Evolutionary conservation across 1,140 invertebrate genomes (phyloP).

Genomic region (Drosophila ficusphila): DNA sequence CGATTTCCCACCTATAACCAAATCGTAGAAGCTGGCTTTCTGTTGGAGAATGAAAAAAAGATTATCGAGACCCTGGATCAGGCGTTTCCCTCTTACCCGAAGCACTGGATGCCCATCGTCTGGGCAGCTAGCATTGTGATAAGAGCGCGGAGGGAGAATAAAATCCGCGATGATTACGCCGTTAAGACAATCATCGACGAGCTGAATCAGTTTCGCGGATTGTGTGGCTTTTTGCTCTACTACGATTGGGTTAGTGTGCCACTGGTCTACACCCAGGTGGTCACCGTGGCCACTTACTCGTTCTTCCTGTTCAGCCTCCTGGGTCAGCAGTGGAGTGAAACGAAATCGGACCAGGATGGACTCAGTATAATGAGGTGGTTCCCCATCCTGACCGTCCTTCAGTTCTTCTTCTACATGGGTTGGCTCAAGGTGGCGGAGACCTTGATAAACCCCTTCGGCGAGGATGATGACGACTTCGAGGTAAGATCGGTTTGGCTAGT

Average conservation of each 20-base stretch:
- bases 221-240: slow-evolving; percentile 91
- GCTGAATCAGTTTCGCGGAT: slow-evolving; percentile 93
- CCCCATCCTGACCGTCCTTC: slow-evolving; percentile 91
- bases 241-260: slow-evolving; percentile 97
- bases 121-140: slow-evolving; percentile 96
- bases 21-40: slow-evolving; percentile 93
- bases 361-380: slow-evolving; percentile 89
- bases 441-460: slow-evolving; percentile 93
- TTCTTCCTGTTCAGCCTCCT: slow-evolving; percentile 91
- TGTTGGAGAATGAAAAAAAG: slow-evolving; percentile 92
- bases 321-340: slow-evolving; percentile 90
- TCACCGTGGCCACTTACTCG: slow-evolving; percentile 95
- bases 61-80: slow-evolving; percentile 91
- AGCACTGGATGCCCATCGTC: slow-evolving; percentile 98
- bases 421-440: slow-evolving; percentile 94
- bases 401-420: slow-evolving; percentile 94
- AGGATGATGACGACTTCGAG: slow-evolving; percentile 91
- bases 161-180: slow-evolving; percentile 96
- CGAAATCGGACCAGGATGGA: slow-evolving; percentile 68
- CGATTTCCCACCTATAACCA: slow-evolving; percentile 95
- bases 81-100: slow-evolving; percentile 94
- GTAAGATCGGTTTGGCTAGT: too few species aligned
- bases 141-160: slow-evolving; percentile 93
- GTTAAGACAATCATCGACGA: slow-evolving; percentile 96
- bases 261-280: slow-evolving; percentile 97